These are phyloP conservation scores for Chrysodeixis includens DNA, from an alignment of 2,888 invertebrate species.

Conservation along the genomic window DNA sequence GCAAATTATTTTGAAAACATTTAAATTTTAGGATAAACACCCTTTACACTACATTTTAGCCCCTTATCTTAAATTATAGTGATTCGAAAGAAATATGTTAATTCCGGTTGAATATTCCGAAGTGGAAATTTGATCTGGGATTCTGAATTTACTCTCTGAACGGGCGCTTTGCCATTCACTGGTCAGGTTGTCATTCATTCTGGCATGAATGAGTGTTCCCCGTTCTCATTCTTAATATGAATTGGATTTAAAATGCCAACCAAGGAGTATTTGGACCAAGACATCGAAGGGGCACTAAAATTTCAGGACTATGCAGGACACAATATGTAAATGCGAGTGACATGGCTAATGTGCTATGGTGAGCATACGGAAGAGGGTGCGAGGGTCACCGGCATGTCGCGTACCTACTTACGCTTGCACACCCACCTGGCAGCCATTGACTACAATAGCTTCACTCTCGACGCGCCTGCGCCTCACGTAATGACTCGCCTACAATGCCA, in stretches of 20 bases:
- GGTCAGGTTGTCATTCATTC: constrained; percentile 28
- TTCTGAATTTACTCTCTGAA: constrained; percentile 34
- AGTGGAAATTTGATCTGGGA: constrained; percentile 43
- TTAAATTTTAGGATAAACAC: neutral
- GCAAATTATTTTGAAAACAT: neutral
- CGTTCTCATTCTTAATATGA: constrained; percentile 17
- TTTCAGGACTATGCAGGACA: no score
- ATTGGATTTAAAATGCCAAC: constrained; percentile 20
- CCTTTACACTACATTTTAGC: neutral
- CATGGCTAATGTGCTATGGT: no score
- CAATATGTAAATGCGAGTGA: no score
- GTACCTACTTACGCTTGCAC: constrained; percentile 84
- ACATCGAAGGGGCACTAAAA: no score
- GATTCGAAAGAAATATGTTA: constrained; percentile 30
- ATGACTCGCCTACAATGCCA: constrained; percentile 80
- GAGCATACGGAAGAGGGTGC: constrained; percentile 51
- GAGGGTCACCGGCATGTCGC: constrained; percentile 74
- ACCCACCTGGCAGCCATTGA: constrained; percentile 87
- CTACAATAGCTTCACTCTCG: constrained; percentile 81
- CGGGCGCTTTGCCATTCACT: constrained; percentile 46
- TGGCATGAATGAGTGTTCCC: constrained; percentile 28
- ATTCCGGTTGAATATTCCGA: constrained; percentile 39
- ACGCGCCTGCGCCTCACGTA: constrained; percentile 76
- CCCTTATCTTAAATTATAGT: neutral
- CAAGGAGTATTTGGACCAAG: neutral